These are phyloP conservation scores for Agrochola litura DNA, from an alignment of 2,888 invertebrate genomes.

Conservation along the genomic window DNA sequence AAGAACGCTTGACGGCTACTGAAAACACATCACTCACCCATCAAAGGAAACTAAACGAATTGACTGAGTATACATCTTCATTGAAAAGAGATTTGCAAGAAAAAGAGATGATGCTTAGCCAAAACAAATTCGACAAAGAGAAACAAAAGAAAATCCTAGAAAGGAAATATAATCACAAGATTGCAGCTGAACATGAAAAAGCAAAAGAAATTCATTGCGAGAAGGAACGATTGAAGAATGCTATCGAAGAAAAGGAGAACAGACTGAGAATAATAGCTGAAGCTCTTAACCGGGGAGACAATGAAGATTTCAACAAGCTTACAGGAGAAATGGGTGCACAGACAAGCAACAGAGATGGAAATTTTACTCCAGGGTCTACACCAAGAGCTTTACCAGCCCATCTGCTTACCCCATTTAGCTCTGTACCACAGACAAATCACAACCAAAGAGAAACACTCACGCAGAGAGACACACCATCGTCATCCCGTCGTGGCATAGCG, in stretches of 20 bases:
- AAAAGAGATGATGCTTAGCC: conserved; percentile 91
- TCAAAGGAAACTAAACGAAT: conserved; percentile 91
- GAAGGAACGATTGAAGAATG: conserved; percentile 81
- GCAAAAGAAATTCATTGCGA: conserved; percentile 91
- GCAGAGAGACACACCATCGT: conserved; percentile 73
- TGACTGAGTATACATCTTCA: conserved; percentile 91
- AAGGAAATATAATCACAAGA: conserved; percentile 91
- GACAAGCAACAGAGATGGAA: conserved; percentile 77
- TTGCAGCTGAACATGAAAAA: conserved; percentile 94
- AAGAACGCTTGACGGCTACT: conserved; percentile 92
- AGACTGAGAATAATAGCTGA: conserved; percentile 85
- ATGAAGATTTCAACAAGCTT: conserved; percentile 69
- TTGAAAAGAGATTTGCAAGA: conserved; percentile 92
- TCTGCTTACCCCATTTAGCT: conserved; percentile 85
- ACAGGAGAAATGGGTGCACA: conserved; percentile 81
- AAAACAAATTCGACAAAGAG: conserved; percentile 92
- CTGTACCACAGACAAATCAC: conserved; percentile 75
- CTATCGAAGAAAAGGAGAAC: conserved; percentile 86
- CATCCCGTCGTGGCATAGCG: conserved; percentile 91
- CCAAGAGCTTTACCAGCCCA: conserved; percentile 87
- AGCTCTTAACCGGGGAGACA: conserved; percentile 81
- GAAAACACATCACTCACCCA: conserved; percentile 92
- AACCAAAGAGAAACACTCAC: conserved; percentile 69
- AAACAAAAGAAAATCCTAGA: conserved; percentile 91
- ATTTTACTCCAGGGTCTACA: conserved; percentile 85